phyloP scores from a whole-genome alignment of 1,140 invertebrate genomes.

The Calycopis cecrops region DNA sequence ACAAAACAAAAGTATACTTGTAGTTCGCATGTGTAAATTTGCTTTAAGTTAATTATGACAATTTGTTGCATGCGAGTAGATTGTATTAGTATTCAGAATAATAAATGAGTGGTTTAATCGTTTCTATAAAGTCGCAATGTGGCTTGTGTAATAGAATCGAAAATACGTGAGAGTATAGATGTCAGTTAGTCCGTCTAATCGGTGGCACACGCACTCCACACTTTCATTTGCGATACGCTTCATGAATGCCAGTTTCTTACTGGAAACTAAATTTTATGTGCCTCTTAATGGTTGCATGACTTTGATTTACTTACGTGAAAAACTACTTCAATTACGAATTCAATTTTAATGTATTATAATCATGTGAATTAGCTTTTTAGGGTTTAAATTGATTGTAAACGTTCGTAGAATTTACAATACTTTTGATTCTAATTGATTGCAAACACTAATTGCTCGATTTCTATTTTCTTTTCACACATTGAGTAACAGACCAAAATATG shows the following conservation, averaged over 20 bases:
- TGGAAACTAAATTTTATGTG: conserved; percentile 24
- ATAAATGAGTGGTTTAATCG: conserved; percentile 48
- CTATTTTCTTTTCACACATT: no score
- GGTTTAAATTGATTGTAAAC: neutral
- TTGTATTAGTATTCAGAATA: conserved; percentile 60
- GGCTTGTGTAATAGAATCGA: conserved; percentile 31
- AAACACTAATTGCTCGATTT: no score
- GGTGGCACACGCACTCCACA: conserved; percentile 37
- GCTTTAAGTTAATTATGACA: conserved; percentile 57
- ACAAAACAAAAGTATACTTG: conserved; percentile 5
- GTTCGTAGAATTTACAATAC: no score
- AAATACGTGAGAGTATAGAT: conserved; percentile 41
- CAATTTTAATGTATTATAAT: neutral
- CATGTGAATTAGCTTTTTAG: neutral
- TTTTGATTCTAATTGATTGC: no score
- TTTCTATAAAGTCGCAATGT: conserved; percentile 57
- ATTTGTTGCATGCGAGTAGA: conserved; percentile 50
- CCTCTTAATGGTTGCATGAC: conserved; percentile 28
- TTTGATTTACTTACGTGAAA: conserved; percentile 23
- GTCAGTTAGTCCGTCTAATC: conserved; percentile 39
- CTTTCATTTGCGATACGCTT: conserved; percentile 44
- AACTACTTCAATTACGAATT: neutral
- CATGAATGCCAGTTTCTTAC: conserved; percentile 33
- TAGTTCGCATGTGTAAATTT: conserved; percentile 48
- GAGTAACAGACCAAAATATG: no score